phyloP scores from a whole-genome alignment of 2,113 vertebrate species.

The Oenanthe melanoleuca region DNA sequence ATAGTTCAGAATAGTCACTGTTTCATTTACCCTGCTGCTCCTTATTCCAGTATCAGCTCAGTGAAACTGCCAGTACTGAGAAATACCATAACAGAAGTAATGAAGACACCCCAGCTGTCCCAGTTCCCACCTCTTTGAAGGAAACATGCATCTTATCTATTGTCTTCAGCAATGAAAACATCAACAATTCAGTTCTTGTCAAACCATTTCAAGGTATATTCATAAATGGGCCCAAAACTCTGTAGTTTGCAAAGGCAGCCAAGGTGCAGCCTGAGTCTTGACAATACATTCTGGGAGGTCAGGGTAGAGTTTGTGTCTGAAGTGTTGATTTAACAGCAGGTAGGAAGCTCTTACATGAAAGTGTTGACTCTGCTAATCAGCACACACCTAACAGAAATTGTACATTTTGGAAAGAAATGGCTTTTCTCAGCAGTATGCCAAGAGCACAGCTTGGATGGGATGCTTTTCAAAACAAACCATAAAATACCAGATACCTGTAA shows the following conservation, averaged over 20 bases:
- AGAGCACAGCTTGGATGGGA: background rate
- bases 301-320: background rate
- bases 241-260: background rate
- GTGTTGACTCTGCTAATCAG: background rate
- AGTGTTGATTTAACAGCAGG: background rate
- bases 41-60: background rate
- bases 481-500: background rate
- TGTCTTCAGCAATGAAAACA: background rate
- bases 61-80: background rate
- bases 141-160: background rate
- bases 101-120: background rate
- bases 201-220: background rate
- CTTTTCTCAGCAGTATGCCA: background rate
- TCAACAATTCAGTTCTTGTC: background rate
- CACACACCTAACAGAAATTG: background rate
- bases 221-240: background rate
- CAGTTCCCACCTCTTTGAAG: background rate
- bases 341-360: background rate
- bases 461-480: background rate
- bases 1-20: background rate
- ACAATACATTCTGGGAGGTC: background rate
- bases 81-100: background rate
- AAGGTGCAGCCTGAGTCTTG: background rate
- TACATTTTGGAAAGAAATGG: background rate
- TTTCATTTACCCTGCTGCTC: background rate